A percentile compares a stretch with the other conserved stretches of the same genome.
phyloP scores from a whole-genome alignment of 2,888 invertebrate species.

The Calliscelio sp. region DNA sequence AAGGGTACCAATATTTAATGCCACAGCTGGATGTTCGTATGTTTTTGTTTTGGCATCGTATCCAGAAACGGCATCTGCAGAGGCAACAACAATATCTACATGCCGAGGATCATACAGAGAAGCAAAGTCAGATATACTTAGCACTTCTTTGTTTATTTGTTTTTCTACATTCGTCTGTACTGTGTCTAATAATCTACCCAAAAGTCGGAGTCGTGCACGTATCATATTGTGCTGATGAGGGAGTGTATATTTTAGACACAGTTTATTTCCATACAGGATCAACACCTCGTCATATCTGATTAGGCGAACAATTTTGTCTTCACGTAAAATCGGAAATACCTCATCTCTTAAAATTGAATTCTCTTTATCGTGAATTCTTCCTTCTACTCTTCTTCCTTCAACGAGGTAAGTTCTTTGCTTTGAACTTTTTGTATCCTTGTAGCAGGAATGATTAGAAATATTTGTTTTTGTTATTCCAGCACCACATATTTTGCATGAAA shows the following conservation, averaged over 20 bases:
- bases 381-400: too few relatives aligned
- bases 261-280: constrained; percentile 9
- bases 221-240: constrained; percentile 23
- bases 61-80: not conserved
- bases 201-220: not conserved
- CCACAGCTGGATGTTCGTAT: constrained; percentile 24
- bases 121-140: not conserved
- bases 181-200: constrained; percentile 1
- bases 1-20: constrained; percentile 14
- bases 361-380: too few relatives aligned
- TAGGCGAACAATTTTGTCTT: constrained; percentile 3
- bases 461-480: too few relatives aligned
- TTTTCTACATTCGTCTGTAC: too few relatives aligned
- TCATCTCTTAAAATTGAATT: too few relatives aligned
- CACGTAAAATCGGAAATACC: not conserved
- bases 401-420: too few relatives aligned
- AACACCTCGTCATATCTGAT: constrained; percentile 5
- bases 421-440: too few relatives aligned
- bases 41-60: not conserved
- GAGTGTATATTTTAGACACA: not conserved
- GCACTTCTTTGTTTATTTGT: not conserved
- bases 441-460: too few relatives aligned
- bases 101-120: not conserved
- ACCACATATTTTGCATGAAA: too few relatives aligned
- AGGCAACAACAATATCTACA: not conserved